phyloP scores from a whole-genome alignment of 2,797 vertebrate genomes.

The Trematomus bernacchii region DNA sequence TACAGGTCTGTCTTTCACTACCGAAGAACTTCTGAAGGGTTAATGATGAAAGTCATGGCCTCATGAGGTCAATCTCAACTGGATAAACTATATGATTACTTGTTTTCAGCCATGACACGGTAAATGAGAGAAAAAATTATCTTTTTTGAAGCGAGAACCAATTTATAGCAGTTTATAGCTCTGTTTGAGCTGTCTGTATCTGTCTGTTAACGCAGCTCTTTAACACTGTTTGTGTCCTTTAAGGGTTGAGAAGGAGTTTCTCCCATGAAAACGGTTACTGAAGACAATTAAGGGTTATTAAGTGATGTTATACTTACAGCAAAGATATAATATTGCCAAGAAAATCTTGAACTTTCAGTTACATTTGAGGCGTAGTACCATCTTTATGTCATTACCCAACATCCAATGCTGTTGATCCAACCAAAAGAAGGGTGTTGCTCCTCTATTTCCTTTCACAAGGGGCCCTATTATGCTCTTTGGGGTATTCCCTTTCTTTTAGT shows the following conservation, averaged over 20 bases:
- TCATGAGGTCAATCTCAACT: slow-evolving; percentile 17
- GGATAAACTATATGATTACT: slow-evolving; percentile 25
- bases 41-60: slow-evolving; percentile 6
- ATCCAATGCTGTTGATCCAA: no score
- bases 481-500: no score
- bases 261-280: neutral
- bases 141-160: slow-evolving; percentile 17
- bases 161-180: neutral
- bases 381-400: no score
- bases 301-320: neutral
- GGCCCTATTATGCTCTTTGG: no score
- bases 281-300: neutral
- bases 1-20: neutral
- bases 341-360: neutral
- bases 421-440: no score
- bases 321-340: neutral
- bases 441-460: no score
- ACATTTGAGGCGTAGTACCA: no score
- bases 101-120: slow-evolving; percentile 26
- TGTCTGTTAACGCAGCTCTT: neutral
- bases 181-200: no score
- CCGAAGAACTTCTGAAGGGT: neutral
- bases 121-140: slow-evolving; percentile 28
- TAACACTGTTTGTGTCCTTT: slow-evolving; percentile 1
- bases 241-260: neutral